Conservation (phyloP, 2,113 vertebrate genomes). For the Pandion haliaetus region DNA sequence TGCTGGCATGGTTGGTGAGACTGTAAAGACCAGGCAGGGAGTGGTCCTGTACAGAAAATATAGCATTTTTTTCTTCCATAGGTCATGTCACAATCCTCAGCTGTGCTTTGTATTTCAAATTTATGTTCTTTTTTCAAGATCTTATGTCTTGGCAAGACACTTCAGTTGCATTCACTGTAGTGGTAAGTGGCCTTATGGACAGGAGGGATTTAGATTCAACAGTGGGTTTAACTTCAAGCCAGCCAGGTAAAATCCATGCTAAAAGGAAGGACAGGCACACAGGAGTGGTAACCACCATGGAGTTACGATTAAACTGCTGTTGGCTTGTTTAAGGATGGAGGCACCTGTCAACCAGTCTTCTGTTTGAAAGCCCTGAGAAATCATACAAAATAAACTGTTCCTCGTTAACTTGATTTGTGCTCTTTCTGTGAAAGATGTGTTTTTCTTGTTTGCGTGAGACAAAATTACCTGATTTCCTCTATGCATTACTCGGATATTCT, state of each 20-base stretch:
- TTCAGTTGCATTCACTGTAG: neutral
- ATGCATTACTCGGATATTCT: neutral
- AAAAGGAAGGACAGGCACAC: neutral
- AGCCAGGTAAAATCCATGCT: neutral
- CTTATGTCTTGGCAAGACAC: neutral
- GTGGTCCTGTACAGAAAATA: neutral
- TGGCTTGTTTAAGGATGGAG: conserved; percentile 5
- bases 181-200: neutral
- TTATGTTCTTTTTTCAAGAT: neutral
- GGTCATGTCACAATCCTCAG: neutral
- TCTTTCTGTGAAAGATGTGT: conserved; percentile 10
- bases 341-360: conserved; percentile 8
- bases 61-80: neutral
- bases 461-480: neutral
- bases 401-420: conserved; percentile 26
- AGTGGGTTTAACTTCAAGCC: neutral
- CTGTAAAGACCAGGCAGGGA: neutral
- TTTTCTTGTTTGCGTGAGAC: conserved; percentile 7
- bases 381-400: conserved; percentile 7
- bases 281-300: neutral
- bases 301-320: neutral
- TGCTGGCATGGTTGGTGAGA: neutral
- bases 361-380: conserved; percentile 16
- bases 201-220: neutral
- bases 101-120: neutral